These are phyloP conservation scores for Drosophila parvula DNA, from an alignment of 1,140 invertebrate species.

Conservation along the genomic window DNA sequence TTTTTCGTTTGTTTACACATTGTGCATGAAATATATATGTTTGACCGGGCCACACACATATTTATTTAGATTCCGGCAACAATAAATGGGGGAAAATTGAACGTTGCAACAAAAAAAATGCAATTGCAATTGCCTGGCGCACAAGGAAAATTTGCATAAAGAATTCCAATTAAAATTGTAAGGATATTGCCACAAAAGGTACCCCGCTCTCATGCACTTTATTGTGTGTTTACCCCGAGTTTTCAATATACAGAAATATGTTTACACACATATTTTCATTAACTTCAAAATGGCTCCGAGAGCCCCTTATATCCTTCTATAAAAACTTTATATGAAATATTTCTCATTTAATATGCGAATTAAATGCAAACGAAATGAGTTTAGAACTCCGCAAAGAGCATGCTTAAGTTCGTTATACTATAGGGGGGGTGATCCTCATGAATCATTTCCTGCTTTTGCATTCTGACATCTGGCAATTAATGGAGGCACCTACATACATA, in stretches of 20 bases:
- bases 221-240: neutral
- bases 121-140: constrained; percentile 29
- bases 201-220: neutral
- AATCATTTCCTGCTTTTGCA: constrained; percentile 29
- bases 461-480: constrained; percentile 42
- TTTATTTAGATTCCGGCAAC: constrained; percentile 32
- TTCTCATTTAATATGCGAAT: neutral
- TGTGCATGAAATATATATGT: constrained; percentile 34
- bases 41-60: constrained; percentile 16
- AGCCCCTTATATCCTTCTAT: too few species aligned
- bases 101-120: constrained; percentile 13
- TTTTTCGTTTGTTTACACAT: constrained; percentile 37
- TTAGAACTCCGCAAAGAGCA: neutral
- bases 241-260: neutral
- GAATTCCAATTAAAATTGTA: constrained; percentile 42
- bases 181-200: constrained; percentile 7
- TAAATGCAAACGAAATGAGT: neutral
- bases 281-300: neutral
- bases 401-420: neutral
- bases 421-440: neutral
- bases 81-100: constrained; percentile 33
- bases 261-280: neutral
- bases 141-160: constrained; percentile 34
- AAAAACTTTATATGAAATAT: neutral
- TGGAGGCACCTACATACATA: constrained; percentile 5